phyloP scores from a whole-genome alignment of 2,113 vertebrate genomes.

The Melospiza georgiana region DNA sequence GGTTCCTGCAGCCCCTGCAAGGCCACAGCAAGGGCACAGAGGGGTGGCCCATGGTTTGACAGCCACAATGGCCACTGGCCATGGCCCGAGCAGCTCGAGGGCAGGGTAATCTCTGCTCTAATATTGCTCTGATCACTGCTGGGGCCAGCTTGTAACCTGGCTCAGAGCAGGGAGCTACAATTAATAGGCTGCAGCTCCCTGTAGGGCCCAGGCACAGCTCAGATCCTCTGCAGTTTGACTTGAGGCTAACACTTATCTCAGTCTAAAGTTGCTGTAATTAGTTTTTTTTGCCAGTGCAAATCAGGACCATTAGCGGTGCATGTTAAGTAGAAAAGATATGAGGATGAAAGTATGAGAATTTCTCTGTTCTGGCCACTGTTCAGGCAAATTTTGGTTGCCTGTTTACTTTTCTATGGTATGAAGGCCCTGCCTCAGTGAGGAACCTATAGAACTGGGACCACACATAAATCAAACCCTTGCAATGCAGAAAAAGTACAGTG shows the following conservation, averaged over 20 bases:
- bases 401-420: neutral
- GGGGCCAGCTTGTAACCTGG: neutral
- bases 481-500: slow-evolving; percentile 30
- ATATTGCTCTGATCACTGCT: neutral
- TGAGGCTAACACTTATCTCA: neutral
- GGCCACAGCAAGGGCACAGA: neutral
- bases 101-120: neutral
- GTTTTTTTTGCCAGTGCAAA: neutral
- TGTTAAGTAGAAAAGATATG: neutral
- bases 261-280: neutral
- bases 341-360: neutral
- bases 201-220: neutral
- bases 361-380: neutral
- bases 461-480: neutral
- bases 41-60: neutral
- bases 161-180: neutral
- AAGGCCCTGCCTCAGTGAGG: neutral
- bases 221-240: neutral
- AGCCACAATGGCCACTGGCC: neutral
- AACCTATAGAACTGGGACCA: neutral
- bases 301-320: neutral
- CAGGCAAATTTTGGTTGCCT: neutral
- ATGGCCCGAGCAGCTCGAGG: neutral
- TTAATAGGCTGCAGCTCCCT: neutral
- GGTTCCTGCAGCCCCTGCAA: neutral